These are phyloP conservation scores for Drosophila sordidapex DNA, from an alignment of 2,888 invertebrate species.

Conservation along the genomic window DNA sequence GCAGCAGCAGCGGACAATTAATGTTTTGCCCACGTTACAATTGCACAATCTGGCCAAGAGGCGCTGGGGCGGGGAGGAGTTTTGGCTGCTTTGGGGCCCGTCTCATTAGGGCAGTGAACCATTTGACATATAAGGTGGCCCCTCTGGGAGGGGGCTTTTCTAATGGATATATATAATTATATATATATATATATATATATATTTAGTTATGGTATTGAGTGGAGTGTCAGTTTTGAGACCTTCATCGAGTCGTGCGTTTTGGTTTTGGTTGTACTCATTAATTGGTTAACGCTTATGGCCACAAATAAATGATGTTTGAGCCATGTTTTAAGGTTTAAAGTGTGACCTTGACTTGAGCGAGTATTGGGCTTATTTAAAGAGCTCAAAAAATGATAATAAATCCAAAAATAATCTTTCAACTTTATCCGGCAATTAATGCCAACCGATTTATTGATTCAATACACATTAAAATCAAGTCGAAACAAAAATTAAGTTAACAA, in stretches of 20 bases:
- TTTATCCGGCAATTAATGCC: not conserved
- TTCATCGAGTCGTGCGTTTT: constrained; percentile 13
- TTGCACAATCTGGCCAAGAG: constrained; percentile 34
- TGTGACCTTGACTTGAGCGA: constrained; percentile 1
- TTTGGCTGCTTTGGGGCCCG: not conserved
- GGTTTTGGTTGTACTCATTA: constrained; percentile 13
- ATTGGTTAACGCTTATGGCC: constrained; percentile 9
- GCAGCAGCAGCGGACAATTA: constrained; percentile 40
- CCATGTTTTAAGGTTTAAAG: not conserved
- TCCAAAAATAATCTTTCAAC: not conserved
- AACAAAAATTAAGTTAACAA: constrained; percentile 17
- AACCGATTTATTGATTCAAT: constrained; percentile 1
- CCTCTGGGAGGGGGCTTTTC: constrained; percentile 5
- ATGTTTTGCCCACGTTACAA: constrained; percentile 26
- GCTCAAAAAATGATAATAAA: too few relatives aligned
- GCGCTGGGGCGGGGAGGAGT: not conserved
- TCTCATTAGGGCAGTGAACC: constrained; percentile 73
- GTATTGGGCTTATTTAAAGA: not conserved
- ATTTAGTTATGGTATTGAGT: constrained; percentile 23
- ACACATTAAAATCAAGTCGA: constrained; percentile 4
- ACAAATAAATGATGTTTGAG: constrained; percentile 12
- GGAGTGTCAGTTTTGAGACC: constrained; percentile 13
- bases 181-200: not conserved
- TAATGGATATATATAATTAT: not conserved
- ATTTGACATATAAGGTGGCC: constrained; percentile 61